These are phyloP conservation scores for Tenthredo amoena DNA, from an alignment of 2,888 invertebrate species.

Conservation along the genomic window DNA sequence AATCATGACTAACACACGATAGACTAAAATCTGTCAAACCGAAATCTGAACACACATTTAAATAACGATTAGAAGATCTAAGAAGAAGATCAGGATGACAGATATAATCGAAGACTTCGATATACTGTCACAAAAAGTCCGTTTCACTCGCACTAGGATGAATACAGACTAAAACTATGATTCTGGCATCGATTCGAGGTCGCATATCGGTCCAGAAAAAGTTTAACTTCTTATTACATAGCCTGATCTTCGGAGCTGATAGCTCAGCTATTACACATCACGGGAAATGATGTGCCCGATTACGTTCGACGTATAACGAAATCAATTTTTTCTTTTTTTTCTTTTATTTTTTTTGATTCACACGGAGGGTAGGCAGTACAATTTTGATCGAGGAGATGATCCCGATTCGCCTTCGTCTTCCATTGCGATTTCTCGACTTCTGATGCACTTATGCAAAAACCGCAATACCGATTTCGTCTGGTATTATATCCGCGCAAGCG, in stretches of 20 bases:
- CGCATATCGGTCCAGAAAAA: not conserved
- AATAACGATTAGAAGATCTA: not conserved
- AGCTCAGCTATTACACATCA: not conserved
- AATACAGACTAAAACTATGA: too few relatives aligned
- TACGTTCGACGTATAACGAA: not conserved
- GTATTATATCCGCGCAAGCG: not conserved
- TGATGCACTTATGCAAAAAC: not conserved
- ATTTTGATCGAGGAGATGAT: not conserved
- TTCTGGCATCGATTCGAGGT: not conserved
- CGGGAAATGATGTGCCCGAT: not conserved
- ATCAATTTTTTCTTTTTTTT: not conserved
- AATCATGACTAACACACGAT: not conserved
- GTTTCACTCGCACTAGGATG: not conserved
- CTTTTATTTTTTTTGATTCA: not conserved
- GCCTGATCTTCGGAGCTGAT: slow-evolving; percentile 61
- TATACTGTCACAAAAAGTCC: not conserved
- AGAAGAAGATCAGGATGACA: not conserved
- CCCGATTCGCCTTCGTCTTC: not conserved
- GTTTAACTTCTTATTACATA: not conserved
- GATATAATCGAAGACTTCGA: not conserved
- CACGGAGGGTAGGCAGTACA: not conserved
- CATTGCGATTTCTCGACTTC: not conserved
- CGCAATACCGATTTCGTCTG: not conserved
- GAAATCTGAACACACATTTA: not conserved
- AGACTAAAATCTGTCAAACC: not conserved